phyloP scores from a whole-genome alignment of 2,888 invertebrate genomes.

The Andrena dorsata region DNA sequence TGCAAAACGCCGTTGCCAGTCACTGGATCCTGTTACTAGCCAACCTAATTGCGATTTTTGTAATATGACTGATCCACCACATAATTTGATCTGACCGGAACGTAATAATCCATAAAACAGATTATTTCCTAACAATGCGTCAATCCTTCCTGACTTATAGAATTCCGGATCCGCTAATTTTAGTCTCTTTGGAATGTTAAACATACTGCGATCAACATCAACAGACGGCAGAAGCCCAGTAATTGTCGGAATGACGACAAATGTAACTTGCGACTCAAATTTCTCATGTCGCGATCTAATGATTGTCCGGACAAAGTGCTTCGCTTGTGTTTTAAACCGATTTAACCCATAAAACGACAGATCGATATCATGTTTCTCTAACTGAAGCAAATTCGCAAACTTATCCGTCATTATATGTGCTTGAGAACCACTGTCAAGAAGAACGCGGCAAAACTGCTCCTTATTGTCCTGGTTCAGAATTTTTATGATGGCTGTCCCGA shows the following conservation, averaged over 20 bases:
- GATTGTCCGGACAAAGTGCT: background rate
- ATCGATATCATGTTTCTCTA: background rate
- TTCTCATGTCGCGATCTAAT: background rate
- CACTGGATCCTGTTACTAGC: slow-evolving; percentile 1
- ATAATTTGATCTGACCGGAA: background rate
- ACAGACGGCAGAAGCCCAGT: slow-evolving; percentile 1
- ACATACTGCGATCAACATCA: no score
- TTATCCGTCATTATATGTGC: background rate
- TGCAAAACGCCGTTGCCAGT: no score
- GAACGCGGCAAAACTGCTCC: background rate
- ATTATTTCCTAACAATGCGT: background rate
- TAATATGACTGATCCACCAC: background rate
- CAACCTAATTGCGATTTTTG: slow-evolving; percentile 22
- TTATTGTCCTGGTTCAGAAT: background rate
- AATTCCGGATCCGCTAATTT: slow-evolving; percentile 15
- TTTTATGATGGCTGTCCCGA: slow-evolving; percentile 14
- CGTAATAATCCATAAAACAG: background rate
- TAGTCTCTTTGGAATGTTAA: background rate
- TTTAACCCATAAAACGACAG: slow-evolving; percentile 1
- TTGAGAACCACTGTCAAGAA: slow-evolving; percentile 17
- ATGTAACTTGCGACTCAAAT: background rate
- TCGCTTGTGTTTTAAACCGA: background rate
- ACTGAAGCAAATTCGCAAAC: background rate
- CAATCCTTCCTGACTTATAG: background rate
- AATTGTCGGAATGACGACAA: background rate